Evolutionary conservation across 2,797 vertebrate genomes (phyloP).

Genomic region (Lutjanus campechanus): DNA sequence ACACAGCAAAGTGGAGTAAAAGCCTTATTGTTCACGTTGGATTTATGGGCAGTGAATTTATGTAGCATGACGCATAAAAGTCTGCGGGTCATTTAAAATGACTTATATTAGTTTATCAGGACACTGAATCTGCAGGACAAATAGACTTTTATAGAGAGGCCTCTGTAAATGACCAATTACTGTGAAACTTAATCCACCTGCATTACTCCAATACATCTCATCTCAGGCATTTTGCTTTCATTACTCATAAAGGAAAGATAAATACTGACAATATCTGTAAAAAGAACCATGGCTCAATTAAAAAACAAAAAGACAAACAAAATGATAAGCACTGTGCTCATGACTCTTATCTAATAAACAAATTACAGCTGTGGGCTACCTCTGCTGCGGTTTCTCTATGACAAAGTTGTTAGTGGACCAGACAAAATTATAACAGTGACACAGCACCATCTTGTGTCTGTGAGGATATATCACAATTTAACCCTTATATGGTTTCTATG

Average conservation of each 20-base stretch:
- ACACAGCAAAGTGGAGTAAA: constrained; percentile 13
- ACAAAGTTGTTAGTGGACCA: not conserved
- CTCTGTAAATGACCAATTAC: constrained; percentile 49
- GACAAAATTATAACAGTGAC: constrained; percentile 28
- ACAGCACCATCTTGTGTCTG: constrained; percentile 80
- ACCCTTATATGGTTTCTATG: no score
- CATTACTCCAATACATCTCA: constrained; percentile 14
- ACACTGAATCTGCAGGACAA: constrained; percentile 63
- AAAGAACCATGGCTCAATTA: constrained; percentile 21
- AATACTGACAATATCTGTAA: constrained; percentile 33
- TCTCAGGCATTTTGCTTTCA: constrained; percentile 37
- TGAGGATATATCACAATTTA: constrained; percentile 31
- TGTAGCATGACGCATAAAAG: constrained; percentile 63
- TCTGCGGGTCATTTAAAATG: constrained; percentile 59
- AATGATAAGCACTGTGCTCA: constrained; percentile 29
- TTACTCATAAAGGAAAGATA: constrained; percentile 41
- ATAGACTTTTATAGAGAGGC: constrained; percentile 59
- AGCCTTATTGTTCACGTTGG: constrained; percentile 30
- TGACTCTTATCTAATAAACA: constrained; percentile 57
- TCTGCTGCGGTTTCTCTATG: constrained; percentile 31
- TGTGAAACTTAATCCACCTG: constrained; percentile 45
- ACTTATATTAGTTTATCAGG: constrained; percentile 64
- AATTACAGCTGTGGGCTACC: constrained; percentile 39
- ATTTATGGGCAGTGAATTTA: constrained; percentile 57
- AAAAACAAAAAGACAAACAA: constrained; percentile 2